Base-by-base conservation (phyloP, 2,888 invertebrate species). In the Macrophya alboannulata region DNA sequence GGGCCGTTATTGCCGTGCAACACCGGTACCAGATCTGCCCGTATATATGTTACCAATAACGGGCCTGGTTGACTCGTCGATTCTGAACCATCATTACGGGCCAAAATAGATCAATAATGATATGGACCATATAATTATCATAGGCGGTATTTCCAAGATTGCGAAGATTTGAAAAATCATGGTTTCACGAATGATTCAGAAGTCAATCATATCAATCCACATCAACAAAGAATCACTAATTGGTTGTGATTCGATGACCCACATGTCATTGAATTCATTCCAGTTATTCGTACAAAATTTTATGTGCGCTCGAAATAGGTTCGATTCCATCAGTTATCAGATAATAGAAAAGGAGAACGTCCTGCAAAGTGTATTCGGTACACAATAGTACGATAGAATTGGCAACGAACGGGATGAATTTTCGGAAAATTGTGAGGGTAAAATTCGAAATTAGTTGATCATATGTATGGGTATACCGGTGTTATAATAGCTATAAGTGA, bases 161-260 rank as follows among this genome's bases (percentile, higher is more conserved):
- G 43, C 43, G 43, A 51, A 51, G 51, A 51, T 51, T 51, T 15
- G 12, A 51, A 51, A 51, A 51, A 51, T 51, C 17, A 51, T 51
- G 51, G 51, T 51, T 51, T 51, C 9, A 12, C 12, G 51, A 51
- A 51, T 51, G 51, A 10, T 51, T 51, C 12, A 51, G 51, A 51
- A 51, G 51, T 51, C 51, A 4, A 51, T 51, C 51, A 51, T 51
- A 51, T 51, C 51, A 51, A 51, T 12, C 51, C 51, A 51, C 51
- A 51, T 51, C 51, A 51, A 51, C 51, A 51, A 51, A 51, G 51
- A 51, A 51, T 51, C 51, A 51, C 51, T 51, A 51, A 51, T 51
- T 51, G 51, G 51, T 51, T 51, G 51, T 51, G 51, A 51, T 51
- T 51, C 51, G 51, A 51, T 51, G 51, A 51, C 51, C 51, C 51